A percentile compares a stretch with the other conserved stretches of the same genome.
Conservation (phyloP, 2,888 invertebrate genomes). For the Tiliacea aurago region DNA sequence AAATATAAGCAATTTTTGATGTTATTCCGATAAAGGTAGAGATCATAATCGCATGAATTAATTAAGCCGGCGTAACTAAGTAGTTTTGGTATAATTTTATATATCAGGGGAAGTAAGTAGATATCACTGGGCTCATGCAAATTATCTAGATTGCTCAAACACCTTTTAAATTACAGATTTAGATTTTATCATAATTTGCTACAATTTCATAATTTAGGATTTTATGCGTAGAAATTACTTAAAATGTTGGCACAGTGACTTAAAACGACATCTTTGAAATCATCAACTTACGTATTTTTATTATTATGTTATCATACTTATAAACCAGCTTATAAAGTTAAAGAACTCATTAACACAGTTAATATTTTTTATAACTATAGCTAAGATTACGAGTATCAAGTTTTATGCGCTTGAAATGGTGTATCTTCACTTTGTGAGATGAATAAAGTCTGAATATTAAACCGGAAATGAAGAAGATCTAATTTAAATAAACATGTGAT, state of each 20-base stretch:
- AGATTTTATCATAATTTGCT: conserved; percentile 64
- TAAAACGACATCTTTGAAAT: neutral
- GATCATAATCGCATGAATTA: conserved; percentile 47
- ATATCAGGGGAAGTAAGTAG: conserved; percentile 37
- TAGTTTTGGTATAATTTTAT: conserved; percentile 49
- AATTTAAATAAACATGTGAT: conserved; percentile 20
- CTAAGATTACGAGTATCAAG: neutral
- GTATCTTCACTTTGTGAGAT: conserved; percentile 5
- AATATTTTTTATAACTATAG: conserved; percentile 9
- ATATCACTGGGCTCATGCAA: conserved; percentile 50
- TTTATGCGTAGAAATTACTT: conserved; percentile 23
- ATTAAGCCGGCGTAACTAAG: conserved; percentile 45
- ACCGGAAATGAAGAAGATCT: conserved; percentile 6
- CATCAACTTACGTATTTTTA: conserved; percentile 13
- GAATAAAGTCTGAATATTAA: conserved; percentile 1
- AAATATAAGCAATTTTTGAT: conserved; percentile 39
- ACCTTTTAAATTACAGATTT: conserved; percentile 59
- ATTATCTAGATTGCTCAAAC: conserved; percentile 58
- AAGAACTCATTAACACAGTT: conserved; percentile 17
- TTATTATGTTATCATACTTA: neutral
- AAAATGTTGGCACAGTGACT: conserved; percentile 15
- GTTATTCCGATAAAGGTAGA: conserved; percentile 38
- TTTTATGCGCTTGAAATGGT: neutral
- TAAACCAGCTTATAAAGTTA: conserved; percentile 1
- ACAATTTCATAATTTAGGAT: conserved; percentile 49